Evolutionary conservation across 2,797 vertebrate species (phyloP).

Genomic region (Neosilurus mollespiculum): DNA sequence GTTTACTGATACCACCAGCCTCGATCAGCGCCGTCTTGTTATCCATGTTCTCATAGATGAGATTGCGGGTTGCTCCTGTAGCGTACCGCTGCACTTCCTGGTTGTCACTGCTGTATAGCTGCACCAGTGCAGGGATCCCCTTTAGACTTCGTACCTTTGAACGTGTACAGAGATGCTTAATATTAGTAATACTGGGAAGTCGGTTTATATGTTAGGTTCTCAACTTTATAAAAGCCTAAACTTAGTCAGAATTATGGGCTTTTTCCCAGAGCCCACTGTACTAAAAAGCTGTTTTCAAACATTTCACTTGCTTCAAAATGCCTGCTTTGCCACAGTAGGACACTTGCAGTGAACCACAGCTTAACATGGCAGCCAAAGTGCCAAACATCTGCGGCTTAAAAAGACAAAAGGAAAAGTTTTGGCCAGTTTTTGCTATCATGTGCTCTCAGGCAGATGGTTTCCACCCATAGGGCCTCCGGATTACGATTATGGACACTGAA

Average conservation of each 20-base stretch:
- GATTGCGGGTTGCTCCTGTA: slow-evolving; percentile 90
- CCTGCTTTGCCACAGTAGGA: neutral
- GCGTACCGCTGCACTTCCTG: slow-evolving; percentile 90
- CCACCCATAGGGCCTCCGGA: slow-evolving; percentile 37
- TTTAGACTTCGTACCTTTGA: slow-evolving; percentile 83
- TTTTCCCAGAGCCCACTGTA: neutral
- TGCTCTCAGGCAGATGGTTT: slow-evolving; percentile 42
- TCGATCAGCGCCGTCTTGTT: slow-evolving; percentile 90
- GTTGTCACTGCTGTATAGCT: slow-evolving; percentile 87
- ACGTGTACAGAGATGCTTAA: neutral
- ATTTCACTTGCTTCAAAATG: neutral
- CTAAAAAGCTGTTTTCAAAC: neutral
- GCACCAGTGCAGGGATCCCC: slow-evolving; percentile 84
- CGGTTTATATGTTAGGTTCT: neutral
- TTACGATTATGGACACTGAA: slow-evolving; percentile 34
- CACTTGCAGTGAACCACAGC: neutral
- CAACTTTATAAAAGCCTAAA: neutral
- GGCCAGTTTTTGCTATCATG: slow-evolving; percentile 36
- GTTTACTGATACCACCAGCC: slow-evolving; percentile 82
- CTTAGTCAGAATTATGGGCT: neutral
- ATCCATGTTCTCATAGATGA: slow-evolving; percentile 89
- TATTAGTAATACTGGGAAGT: too few relatives aligned
- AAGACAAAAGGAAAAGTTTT: slow-evolving; percentile 28
- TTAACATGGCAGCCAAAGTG: slow-evolving; percentile 35
- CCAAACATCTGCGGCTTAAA: slow-evolving; percentile 23